These are phyloP conservation scores for Myotis vivesi DNA, from an alignment of 2,797 vertebrate genomes.

Conservation along the genomic window DNA sequence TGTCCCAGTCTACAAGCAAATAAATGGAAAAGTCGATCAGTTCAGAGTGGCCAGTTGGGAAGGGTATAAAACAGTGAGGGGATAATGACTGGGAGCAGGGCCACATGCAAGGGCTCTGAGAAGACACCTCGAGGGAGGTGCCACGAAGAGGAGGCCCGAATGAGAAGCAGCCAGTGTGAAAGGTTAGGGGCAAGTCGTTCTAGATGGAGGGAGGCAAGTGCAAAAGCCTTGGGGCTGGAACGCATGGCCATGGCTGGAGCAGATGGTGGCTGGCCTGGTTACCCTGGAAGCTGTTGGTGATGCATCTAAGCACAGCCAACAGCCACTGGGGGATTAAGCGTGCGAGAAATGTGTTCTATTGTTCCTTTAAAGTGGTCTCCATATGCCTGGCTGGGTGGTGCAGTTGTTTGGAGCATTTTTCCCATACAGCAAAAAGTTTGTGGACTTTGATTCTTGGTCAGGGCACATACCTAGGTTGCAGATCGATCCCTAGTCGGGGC, in stretches of 20 bases:
- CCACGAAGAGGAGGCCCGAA: not conserved
- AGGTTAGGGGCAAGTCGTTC: not conserved
- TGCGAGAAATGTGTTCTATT: not conserved
- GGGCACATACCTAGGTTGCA: not conserved
- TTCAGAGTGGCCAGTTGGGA: not conserved
- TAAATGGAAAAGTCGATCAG: not conserved
- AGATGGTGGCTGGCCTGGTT: not conserved
- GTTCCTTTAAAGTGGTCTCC: not conserved
- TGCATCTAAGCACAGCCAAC: not conserved
- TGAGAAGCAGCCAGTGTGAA: not conserved
- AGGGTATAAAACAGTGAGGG: not conserved
- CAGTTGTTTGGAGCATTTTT: not conserved
- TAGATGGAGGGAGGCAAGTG: not conserved
- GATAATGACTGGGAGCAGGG: not conserved
- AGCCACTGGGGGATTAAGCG: not conserved
- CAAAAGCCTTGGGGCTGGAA: not conserved
- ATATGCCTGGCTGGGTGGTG: not conserved
- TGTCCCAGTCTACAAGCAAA: not conserved
- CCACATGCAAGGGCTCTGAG: not conserved
- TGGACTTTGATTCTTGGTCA: not conserved
- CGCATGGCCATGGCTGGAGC: rapidly evolving
- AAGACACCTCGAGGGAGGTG: not conserved
- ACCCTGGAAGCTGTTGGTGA: not conserved
- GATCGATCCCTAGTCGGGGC: not conserved
- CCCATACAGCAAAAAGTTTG: not conserved